A percentile compares a stretch with the other conserved stretches of the same genome.
phyloP scores from a whole-genome alignment of 2,797 vertebrate genomes.

The Lagothrix lagotricha region DNA sequence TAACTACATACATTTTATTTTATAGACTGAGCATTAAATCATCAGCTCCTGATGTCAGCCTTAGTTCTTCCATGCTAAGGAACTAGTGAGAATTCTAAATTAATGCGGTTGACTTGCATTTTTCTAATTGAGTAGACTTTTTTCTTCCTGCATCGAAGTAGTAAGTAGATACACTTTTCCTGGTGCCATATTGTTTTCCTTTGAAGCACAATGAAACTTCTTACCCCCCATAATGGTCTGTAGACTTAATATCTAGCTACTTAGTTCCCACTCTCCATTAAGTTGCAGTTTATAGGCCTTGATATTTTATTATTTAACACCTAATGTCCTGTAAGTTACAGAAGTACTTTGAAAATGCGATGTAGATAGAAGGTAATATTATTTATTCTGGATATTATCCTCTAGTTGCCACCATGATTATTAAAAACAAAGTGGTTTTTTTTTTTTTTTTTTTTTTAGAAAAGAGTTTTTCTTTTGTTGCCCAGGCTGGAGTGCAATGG shows the following conservation, averaged over 20 bases:
- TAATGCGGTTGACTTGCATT: background rate
- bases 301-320: background rate
- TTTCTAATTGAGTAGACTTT: background rate
- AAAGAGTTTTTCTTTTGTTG: background rate
- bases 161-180: background rate
- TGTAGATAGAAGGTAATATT: background rate
- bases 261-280: background rate
- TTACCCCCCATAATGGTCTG: background rate
- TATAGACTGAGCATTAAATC: background rate
- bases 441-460: background rate
- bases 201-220: background rate
- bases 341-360: slow-evolving; percentile 19
- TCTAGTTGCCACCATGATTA: background rate
- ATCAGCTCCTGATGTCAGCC: background rate
- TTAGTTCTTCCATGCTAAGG: background rate
- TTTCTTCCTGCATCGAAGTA: background rate
- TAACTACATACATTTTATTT: background rate
- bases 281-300: background rate
- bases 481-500: background rate
- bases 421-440: slow-evolving; percentile 16
- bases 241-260: background rate
- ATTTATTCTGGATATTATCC: slow-evolving; percentile 16
- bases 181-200: background rate
- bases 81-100: slow-evolving; percentile 38
- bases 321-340: background rate